These are phyloP conservation scores for Smutsia gigantea DNA, from an alignment of 2,797 vertebrate genomes.

Conservation along the genomic window DNA sequence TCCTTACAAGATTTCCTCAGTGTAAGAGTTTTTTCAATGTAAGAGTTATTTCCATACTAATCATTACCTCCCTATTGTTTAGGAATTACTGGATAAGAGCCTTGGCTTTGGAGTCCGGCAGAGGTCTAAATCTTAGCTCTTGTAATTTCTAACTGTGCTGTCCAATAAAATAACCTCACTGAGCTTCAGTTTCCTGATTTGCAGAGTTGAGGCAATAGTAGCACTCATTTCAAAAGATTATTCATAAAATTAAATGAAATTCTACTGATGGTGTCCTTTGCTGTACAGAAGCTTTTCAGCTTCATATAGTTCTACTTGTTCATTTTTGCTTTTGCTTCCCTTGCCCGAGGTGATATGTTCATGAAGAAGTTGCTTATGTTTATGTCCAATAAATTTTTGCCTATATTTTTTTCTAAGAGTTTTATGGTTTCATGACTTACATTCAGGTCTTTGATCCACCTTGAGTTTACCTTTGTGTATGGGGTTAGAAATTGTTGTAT, in stretches of 20 bases:
- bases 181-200: background rate
- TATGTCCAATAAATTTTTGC: too few relatives aligned
- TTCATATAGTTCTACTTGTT: too few relatives aligned
- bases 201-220: background rate
- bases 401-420: too few relatives aligned
- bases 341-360: too few relatives aligned
- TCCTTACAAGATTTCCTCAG: background rate
- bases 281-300: too few relatives aligned
- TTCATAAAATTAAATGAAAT: constrained; percentile 23
- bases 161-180: background rate
- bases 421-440: too few relatives aligned
- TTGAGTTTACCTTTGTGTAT: too few relatives aligned
- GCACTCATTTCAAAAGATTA: background rate
- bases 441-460: too few relatives aligned
- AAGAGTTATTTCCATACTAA: background rate
- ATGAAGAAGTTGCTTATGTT: too few relatives aligned
- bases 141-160: background rate
- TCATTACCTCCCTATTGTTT: background rate
- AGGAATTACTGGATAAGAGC: background rate
- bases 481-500: too few relatives aligned
- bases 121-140: background rate
- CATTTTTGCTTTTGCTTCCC: too few relatives aligned
- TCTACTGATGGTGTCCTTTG: too few relatives aligned
- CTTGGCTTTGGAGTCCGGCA: background rate
- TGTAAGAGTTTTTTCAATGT: background rate